Evolutionary conservation across 2,113 vertebrate genomes (phyloP).

Genomic region (Silurus glanis): DNA sequence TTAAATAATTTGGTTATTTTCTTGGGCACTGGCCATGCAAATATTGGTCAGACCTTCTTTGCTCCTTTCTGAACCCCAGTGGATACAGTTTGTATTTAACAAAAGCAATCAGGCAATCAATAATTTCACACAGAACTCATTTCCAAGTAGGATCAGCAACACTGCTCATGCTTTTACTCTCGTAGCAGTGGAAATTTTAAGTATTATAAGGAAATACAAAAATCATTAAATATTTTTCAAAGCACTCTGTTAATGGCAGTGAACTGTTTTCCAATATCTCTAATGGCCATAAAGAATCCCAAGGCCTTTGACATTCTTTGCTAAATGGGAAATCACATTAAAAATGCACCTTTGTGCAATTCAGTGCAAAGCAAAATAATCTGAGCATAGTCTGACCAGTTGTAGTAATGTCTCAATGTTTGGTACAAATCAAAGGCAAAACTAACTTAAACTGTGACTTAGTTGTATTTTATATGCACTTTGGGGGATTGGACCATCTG

Average conservation of each 20-base stretch:
- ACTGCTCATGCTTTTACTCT: not conserved
- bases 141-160: not conserved
- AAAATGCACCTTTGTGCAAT: not conserved
- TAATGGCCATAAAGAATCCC: not conserved
- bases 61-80: not conserved
- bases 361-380: no score
- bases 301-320: not conserved
- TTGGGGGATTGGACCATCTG: not conserved
- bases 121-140: not conserved
- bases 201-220: not conserved
- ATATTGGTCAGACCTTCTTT: not conserved
- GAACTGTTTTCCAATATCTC: not conserved
- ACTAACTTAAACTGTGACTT: not conserved
- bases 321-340: not conserved
- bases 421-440: not conserved
- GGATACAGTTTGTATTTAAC: not conserved
- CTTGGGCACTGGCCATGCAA: not conserved
- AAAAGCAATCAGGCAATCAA: not conserved
- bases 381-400: not conserved
- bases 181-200: not conserved
- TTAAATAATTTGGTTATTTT: not conserved
- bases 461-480: not conserved
- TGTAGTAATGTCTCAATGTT: not conserved
- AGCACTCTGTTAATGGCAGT: not conserved
- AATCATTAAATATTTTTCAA: not conserved